Base-by-base conservation (phyloP, 2,797 vertebrate genomes). In the Tauraco hartlaubi region DNA sequence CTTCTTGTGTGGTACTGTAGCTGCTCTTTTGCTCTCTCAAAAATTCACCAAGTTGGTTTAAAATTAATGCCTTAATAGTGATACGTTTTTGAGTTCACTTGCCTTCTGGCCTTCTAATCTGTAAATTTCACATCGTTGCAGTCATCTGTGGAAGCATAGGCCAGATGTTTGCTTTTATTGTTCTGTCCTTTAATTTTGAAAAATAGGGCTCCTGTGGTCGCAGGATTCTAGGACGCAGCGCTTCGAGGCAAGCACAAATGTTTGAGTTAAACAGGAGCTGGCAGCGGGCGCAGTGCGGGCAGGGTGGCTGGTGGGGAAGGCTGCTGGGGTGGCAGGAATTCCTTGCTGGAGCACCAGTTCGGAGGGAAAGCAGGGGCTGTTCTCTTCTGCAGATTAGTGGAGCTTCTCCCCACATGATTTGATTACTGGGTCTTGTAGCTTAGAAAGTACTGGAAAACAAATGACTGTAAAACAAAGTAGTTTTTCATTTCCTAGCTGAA, bases 111-210 rank as follows among this genome's bases (percentile, higher is more conserved):
- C 66, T 94, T 95, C 85, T 83, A 77, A 91, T 92, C 75, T 75
- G 12, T 64, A 77, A 83, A 91, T 77, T 68, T 91, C 33, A 20
- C 76, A 73, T 63, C 77, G 75, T 74, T 87, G 66, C 56, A 59
- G 25, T 83, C 56, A 23, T 63, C 62, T 73, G 61, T 56, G 82
- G 81, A 93, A 93, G 68, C 4, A 2, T 26, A 25, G 39, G 78
- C 56, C 63, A 76, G 69, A 85, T 33, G 41, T 64, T 94, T 95
- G 61, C 64, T 85, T 87, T 85, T 90, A 56, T 87, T 82, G 87
- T 69, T 93, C 86, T 67, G 56, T 37, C 54, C 41, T 90, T 93
- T 85, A 83, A 63, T 92, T 93, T 84, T 91, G 84, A 61, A 74
- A 61, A 77, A 31, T n/a, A 0, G 1, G n/a, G 35, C 74, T 80